These are phyloP conservation scores for Ranitomeya variabilis DNA, from an alignment of 2,113 vertebrate genomes.

Conservation along the genomic window DNA sequence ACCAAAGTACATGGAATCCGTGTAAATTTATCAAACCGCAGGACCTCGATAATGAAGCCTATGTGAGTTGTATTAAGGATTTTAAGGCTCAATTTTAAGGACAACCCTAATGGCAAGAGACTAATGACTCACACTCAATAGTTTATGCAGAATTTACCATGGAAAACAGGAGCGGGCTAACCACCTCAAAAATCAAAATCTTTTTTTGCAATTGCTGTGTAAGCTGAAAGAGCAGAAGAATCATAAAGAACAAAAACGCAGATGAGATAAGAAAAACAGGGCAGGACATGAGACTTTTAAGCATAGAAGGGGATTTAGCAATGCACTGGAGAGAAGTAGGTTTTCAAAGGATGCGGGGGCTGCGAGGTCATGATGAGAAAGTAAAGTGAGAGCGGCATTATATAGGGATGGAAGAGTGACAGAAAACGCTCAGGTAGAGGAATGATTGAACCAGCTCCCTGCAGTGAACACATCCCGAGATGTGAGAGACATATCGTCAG, in stretches of 20 bases:
- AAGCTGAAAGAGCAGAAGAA: not conserved
- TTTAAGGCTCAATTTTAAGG: not conserved
- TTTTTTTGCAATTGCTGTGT: not conserved
- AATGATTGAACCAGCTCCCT: slow-evolving; percentile 26
- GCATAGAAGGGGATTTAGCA: not conserved
- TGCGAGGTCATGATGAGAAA: not conserved
- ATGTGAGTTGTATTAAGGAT: not conserved
- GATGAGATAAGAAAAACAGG: slow-evolving; percentile 2
- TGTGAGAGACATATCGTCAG: slow-evolving; percentile 11
- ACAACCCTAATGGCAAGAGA: not conserved
- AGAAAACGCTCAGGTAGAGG: slow-evolving; percentile 4
- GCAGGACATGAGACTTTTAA: not conserved
- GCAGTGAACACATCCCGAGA: slow-evolving; percentile 36
- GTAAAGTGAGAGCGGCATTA: not conserved
- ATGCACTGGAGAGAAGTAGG: slow-evolving; percentile 27
- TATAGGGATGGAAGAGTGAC: slow-evolving; percentile 8
- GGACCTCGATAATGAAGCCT: not conserved
- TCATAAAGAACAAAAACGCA: not conserved
- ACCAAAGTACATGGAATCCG: not conserved
- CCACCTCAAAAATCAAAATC: not conserved
- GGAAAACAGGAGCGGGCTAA: not conserved
- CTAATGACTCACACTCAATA: not conserved
- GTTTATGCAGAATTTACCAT: slow-evolving; percentile 6
- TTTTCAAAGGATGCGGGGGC: slow-evolving; percentile 6
- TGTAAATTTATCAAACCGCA: not conserved